Evolutionary conservation across 2,113 vertebrate species (phyloP).

Genomic region (Bucco capensis): DNA sequence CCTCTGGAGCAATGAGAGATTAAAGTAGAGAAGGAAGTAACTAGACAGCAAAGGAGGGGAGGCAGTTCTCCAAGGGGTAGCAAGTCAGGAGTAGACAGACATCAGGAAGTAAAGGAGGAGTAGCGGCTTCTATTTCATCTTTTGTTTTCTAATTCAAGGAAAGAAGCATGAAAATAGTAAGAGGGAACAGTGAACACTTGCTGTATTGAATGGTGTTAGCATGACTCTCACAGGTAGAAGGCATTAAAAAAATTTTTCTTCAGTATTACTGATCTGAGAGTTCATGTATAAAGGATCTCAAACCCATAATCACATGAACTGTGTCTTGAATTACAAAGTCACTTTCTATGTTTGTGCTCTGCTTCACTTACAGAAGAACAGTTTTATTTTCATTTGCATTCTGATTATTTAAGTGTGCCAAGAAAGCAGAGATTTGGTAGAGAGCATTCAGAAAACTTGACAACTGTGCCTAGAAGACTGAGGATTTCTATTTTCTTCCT

Average conservation of each 20-base stretch:
- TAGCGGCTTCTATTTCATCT: not conserved
- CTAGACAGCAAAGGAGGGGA: not conserved
- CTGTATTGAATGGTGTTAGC: not conserved
- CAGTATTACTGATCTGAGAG: not conserved
- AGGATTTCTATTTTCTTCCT: not conserved
- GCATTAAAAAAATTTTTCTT: not conserved
- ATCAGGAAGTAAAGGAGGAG: not conserved
- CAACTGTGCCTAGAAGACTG: not conserved
- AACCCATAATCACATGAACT: not conserved
- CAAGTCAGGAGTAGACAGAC: not conserved
- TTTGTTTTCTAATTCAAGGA: not conserved
- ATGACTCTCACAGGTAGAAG: not conserved
- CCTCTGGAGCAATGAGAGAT: not conserved
- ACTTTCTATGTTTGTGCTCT: not conserved
- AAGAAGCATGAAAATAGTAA: not conserved
- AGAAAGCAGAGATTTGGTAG: not conserved
- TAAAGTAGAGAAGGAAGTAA: not conserved
- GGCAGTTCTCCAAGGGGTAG: not conserved
- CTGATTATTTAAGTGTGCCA: not conserved
- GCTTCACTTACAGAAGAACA: not conserved
- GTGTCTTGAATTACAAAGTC: not conserved
- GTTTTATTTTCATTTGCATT: not conserved
- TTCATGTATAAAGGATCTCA: not conserved
- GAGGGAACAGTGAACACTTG: not conserved
- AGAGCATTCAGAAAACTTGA: not conserved